Conservation (phyloP, 2,113 vertebrate genomes). For the Elgaria multicarinata region DNA sequence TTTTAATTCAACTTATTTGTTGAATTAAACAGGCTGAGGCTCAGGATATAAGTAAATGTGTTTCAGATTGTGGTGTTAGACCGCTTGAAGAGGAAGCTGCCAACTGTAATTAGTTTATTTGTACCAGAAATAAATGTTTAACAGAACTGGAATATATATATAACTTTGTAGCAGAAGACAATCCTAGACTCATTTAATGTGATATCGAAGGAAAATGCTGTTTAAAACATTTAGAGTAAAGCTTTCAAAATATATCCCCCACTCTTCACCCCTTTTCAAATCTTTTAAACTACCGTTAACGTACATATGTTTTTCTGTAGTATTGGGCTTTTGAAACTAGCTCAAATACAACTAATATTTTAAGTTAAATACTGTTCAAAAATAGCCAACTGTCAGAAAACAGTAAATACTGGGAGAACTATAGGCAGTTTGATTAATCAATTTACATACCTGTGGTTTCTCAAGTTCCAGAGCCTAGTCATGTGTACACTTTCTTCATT, state of each 20-base stretch:
- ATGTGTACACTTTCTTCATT: conserved; percentile 71
- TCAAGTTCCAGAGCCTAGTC: conserved; percentile 77
- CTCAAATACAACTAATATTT: conserved; percentile 43
- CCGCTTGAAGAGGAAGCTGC: neutral
- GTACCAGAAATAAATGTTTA: neutral
- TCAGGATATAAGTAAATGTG: neutral
- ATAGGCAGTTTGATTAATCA: conserved; percentile 73
- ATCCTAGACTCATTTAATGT: neutral
- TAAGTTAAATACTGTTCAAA: conserved; percentile 58
- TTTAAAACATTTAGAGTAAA: neutral
- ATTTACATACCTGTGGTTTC: conserved; percentile 82
- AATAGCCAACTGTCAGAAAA: conserved; percentile 58
- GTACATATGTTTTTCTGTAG: conserved; percentile 53
- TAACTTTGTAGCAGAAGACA: neutral
- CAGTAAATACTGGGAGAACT: conserved; percentile 67
- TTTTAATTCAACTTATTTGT: neutral
- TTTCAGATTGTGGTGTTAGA: neutral
- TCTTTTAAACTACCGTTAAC: conserved; percentile 34
- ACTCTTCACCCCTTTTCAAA: neutral
- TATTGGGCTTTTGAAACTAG: conserved; percentile 57
- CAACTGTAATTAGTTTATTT: conserved; percentile 5
- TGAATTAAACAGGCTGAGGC: neutral
- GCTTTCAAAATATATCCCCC: conserved; percentile 2
- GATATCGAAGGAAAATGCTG: neutral
- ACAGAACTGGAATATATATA: neutral